phyloP scores from a whole-genome alignment of 1,140 invertebrate species.

The Camponotus vicinus region DNA sequence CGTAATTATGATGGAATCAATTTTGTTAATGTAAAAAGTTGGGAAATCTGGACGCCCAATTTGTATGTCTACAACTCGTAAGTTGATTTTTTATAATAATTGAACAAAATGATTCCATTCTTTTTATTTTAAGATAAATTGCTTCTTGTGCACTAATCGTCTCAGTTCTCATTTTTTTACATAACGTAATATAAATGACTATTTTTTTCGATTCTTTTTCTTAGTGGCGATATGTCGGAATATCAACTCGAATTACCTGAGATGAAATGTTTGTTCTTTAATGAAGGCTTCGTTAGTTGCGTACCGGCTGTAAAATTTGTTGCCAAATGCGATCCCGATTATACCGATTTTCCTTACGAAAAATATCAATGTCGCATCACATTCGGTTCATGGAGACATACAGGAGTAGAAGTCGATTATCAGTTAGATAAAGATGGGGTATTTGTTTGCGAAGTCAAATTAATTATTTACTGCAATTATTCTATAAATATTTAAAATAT shows the following conservation, averaged over 20 bases:
- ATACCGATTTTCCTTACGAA: constrained; percentile 83
- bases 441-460: constrained; percentile 15
- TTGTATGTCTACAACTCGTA: constrained; percentile 86
- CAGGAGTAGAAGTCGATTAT: constrained; percentile 87
- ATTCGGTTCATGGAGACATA: constrained; percentile 87
- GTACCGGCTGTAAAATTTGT: constrained; percentile 74
- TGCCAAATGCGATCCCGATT: constrained; percentile 79
- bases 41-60: constrained; percentile 86
- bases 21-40: constrained; percentile 79
- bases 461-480: not conserved
- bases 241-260: constrained; percentile 71
- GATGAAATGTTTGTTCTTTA: constrained; percentile 76
- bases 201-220: constrained; percentile 43
- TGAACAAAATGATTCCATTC: not conserved
- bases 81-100: constrained; percentile 51
- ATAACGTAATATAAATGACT: not conserved
- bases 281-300: constrained; percentile 76
- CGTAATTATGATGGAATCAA: constrained; percentile 82
- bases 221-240: constrained; percentile 76
- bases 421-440: constrained; percentile 77
- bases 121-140: not conserved
- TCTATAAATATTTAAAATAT: too few relatives aligned
- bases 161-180: not conserved
- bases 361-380: constrained; percentile 81
- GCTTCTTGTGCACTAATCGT: not conserved